Percentiles rank a stretch among this genome's conserved stretches.
Evolutionary conservation across 2,113 vertebrate species (phyloP).

Genomic region (Galemys pyrenaicus): DNA sequence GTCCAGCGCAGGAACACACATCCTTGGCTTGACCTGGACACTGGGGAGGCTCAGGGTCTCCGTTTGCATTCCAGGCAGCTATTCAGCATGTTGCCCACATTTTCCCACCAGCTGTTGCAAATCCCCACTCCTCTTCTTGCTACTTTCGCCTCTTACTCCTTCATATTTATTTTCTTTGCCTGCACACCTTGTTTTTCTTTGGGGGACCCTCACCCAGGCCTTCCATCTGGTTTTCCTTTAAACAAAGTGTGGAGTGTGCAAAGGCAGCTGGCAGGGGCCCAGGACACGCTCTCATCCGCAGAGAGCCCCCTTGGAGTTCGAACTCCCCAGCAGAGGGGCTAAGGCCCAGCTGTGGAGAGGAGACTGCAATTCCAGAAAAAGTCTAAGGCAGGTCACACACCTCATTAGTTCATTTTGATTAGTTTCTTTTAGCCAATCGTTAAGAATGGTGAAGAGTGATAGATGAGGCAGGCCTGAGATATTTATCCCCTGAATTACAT

Average conservation of each 20-base stretch:
- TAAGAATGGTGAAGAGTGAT: constrained; percentile 58
- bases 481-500: background rate
- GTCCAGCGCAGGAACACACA: background rate
- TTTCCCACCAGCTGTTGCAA: background rate
- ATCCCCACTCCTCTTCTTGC: background rate
- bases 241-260: constrained; percentile 64
- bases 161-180: constrained; percentile 49
- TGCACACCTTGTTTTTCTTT: constrained; percentile 67
- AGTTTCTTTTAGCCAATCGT: constrained; percentile 65
- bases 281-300: constrained; percentile 47
- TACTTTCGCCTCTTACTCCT: constrained; percentile 2
- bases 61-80: constrained; percentile 36
- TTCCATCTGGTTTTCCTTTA: constrained; percentile 82
- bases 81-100: background rate
- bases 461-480: constrained; percentile 49
- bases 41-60: background rate
- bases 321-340: constrained; percentile 49
- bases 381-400: constrained; percentile 58
- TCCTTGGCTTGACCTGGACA: background rate
- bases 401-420: constrained; percentile 74
- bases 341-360: constrained; percentile 61
- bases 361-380: constrained; percentile 38
- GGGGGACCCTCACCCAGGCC: constrained; percentile 59
- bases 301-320: constrained; percentile 32
- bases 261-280: constrained; percentile 68